A percentile compares a stretch with the other conserved stretches of the same genome.
Evolutionary conservation across 2,888 invertebrate genomes (phyloP).

Genomic region (Gerris lacustris): DNA sequence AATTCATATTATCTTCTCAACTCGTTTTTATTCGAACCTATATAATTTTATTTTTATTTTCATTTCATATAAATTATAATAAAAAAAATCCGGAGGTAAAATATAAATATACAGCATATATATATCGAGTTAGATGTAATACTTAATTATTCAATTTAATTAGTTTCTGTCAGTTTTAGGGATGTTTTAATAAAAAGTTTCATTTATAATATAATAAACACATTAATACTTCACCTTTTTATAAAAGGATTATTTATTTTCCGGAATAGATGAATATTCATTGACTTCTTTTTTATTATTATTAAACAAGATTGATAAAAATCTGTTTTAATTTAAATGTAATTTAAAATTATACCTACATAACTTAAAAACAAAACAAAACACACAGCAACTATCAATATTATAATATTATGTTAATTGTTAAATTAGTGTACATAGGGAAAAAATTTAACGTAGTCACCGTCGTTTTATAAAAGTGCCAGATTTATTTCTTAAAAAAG

Average conservation of each 20-base stretch:
- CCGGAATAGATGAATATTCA: not conserved
- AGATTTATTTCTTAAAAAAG: no score
- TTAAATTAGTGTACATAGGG: no score
- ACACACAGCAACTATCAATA: no score
- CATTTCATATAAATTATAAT: no score
- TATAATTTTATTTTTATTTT: no score
- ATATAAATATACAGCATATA: not conserved
- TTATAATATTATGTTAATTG: no score
- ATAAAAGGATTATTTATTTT: not conserved
- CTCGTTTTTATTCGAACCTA: no score
- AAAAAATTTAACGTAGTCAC: no score
- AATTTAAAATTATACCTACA: no score
- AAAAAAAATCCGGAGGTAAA: not conserved
- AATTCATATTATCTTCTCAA: not conserved
- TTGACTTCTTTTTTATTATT: not conserved
- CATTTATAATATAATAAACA: constrained; percentile 5
- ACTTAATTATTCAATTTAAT: not conserved
- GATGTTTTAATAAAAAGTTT: not conserved
- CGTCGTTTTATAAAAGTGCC: no score
- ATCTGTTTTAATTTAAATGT: not conserved
- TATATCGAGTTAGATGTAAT: not conserved
- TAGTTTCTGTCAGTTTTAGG: not conserved
- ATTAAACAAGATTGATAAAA: not conserved
- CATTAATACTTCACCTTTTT: not conserved
- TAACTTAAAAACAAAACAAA: no score